Base-by-base conservation (phyloP, 2,888 invertebrate genomes). In the Rotaria sp. region DNA sequence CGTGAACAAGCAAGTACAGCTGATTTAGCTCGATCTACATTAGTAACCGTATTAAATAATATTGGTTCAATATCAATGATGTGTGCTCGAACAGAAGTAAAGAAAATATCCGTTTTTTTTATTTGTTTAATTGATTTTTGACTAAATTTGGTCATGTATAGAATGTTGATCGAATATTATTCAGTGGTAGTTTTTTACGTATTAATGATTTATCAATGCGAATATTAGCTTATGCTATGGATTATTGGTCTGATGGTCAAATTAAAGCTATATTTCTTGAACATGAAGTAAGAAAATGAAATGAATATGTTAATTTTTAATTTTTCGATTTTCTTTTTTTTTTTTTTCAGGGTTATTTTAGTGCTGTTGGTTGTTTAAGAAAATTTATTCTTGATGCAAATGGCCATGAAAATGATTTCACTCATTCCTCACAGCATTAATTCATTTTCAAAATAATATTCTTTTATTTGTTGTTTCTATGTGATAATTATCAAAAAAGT, bases 161-260 rank as follows among this genome's bases (percentile, higher is more conserved):
- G 85, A 85, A 85, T 45, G 84, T 85, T 55, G 85, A 87, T n/a
- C 55, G 84, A 85, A 96, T 98, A 85, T 95, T 97, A 85, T 97
- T 98, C 92, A 96, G 96, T 88, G 98, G 98, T 0, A 99, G 99
- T 92, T 99, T 99, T 91, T 93, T 99, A 57, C 94, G 98, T 80
- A 96, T 97, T 84, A 99, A 99, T 92, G 96, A 96, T 38, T 94
- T 99, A 88, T 96, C 98, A 0, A 97, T 97, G 96, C 96, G 96
- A 91, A 92, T 97, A 87, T 92, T 99, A 86, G 96, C 97, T 0
- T 96, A 95, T 91, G 98, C 97, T 5, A 97, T 99, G 97, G 96
- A 97, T 88, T 99, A 96, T 91, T 99, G 98, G 98, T 98, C 97
- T 2, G 93, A 95, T 87, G 97, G 97, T 57, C 95, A 95, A n/a